Evolutionary conservation across 2,888 invertebrate genomes (phyloP), one percentile per base, ranked within the genome.

Genomic region (Atrina japonica): DNA sequence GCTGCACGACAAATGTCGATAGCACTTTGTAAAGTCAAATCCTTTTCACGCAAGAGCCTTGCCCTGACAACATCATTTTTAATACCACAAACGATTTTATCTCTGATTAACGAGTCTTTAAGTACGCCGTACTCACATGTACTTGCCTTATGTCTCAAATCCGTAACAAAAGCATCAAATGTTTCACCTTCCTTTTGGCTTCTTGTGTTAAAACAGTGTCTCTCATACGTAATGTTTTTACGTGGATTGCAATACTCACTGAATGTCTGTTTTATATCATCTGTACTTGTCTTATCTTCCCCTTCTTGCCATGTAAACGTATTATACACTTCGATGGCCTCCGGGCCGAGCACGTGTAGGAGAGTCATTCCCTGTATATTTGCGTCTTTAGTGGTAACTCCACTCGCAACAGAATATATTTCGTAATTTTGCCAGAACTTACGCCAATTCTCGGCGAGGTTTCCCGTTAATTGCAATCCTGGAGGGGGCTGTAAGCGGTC

Each of bases 51-150:
- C 16, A 72, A 49, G 47, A 77, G 45, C 41, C 71, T 56, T 21
- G 41, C 66, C 23, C 68, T 18, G 18, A 77, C 50, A 25, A 41
- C n/a, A 14, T 67, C 41, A 47, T 55, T 47, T 23, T 5, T 40
- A 27, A 75, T 50, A 14, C 73, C 75, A 68, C 66, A 64, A 30
- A 75, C 66, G 25, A 73, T 64, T 47, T 70, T 35, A 43, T 76
- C 70, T 45, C 64, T 53, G 6, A 69, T 64, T n/a, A 71, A 47
- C 3, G 60, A 59, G 47, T 72, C 74, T 27, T 23, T 23, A 11
- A 74, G 53, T 16, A 69, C 60, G 41, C 71, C 66, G 55, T 69
- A 74, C 58, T 74, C 76, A 72, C 73, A 76, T 21, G 50, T 60
- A 53, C 56, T 69, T 27, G 66, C 58, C 29, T 27, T 27, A 14